Percentiles rank a stretch among this genome's conserved stretches.
Conservation (phyloP, 2,888 invertebrate species). For the Scaptomyza tumidula region DNA sequence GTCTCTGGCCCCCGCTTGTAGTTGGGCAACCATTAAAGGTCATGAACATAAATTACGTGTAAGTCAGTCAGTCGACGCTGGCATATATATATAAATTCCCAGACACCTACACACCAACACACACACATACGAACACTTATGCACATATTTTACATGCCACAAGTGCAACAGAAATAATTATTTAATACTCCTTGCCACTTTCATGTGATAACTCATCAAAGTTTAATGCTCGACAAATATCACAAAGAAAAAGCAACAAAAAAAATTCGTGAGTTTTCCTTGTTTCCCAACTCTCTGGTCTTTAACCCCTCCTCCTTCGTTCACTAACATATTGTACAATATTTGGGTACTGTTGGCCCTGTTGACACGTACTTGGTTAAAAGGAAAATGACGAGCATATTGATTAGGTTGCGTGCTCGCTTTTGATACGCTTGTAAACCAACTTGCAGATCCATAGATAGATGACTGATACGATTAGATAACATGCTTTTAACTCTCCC, state of each 20-base stretch:
- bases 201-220: conserved; percentile 74
- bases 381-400: conserved; percentile 81
- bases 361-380: conserved; percentile 80
- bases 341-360: conserved; percentile 44
- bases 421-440: conserved; percentile 66
- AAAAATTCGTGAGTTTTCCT: conserved; percentile 10
- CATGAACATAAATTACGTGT: conserved; percentile 74
- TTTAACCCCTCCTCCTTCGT: neutral
- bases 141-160: conserved; percentile 43
- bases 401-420: conserved; percentile 74
- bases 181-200: conserved; percentile 53
- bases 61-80: conserved; percentile 38
- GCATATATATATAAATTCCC: conserved; percentile 41
- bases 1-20: neutral
- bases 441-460: conserved; percentile 41
- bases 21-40: conserved; percentile 72
- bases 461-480: conserved; percentile 48
- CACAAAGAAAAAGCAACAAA: conserved; percentile 29
- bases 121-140: neutral
- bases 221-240: conserved; percentile 67
- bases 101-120: conserved; percentile 41
- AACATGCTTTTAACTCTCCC: conserved; percentile 70
- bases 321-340: conserved; percentile 36
- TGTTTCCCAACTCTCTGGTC: neutral
- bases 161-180: conserved; percentile 69